Evolutionary conservation across 2,888 invertebrate species (phyloP), one percentile per base, ranked within the genome.

Genomic region (Dusona sp.): DNA sequence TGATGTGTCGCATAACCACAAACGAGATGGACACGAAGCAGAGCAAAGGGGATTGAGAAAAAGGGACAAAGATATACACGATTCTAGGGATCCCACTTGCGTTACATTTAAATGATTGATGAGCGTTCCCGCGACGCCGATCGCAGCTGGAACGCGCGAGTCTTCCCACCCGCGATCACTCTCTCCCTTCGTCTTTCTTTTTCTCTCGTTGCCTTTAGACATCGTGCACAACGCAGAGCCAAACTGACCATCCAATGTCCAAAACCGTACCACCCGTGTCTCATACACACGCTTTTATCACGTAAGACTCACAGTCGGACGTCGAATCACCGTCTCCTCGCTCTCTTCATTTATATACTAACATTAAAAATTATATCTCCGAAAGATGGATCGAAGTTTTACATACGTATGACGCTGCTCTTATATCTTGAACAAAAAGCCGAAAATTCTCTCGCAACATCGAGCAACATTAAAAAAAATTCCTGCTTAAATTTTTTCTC

Each of bases 91-190:
- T 86, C 82, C 89, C 80, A 86, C 84, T 89, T 89, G 91, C 90
- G 92, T 91, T 92, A 92, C 91, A 92, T 93, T 93, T 91, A 91
- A 91, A 92, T 94, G 93, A 94, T 94, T 93, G 93, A 93, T 94
- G 93, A 93, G 90, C 90, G 91, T 91, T 90, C 91, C 89, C 91
- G 42, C 67, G 90, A 93, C 92, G 93, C 91, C 91, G 90, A 91
- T 93, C 93, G 89, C 93, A 93, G 92, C 92, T 92, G 93, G 93
- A 90, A 87, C 85, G 83, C 84, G 84, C 67, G 87, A 82, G n/a
- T 61, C 80, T 80, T 78, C 74, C 73, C 75, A 42, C 57, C 65
- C 83, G 88, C 88, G 89, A 67, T 51, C 65, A 13, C 51, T 87
- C 87, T 89, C 57, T 51, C 29, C 16, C 68, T 74, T 70, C n/a